Percentiles rank a stretch among this genome's conserved stretches.
Conservation (phyloP, 2,113 vertebrate genomes). For the Pterocles gutturalis region DNA sequence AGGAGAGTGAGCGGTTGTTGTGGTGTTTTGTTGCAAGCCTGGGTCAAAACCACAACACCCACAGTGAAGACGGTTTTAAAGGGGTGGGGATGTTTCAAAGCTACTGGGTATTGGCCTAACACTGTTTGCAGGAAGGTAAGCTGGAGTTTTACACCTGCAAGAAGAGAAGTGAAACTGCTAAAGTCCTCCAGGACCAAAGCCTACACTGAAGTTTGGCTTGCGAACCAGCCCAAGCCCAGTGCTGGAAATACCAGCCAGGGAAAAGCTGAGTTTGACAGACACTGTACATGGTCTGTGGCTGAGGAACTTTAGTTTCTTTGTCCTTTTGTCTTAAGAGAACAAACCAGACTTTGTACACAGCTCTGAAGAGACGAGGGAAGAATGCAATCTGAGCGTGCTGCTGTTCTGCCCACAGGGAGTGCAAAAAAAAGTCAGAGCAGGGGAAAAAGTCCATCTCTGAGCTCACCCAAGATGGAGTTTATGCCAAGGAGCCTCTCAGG, state of each 20-base stretch:
- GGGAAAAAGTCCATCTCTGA: neutral
- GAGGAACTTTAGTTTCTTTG: neutral
- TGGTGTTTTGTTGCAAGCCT: too few relatives aligned
- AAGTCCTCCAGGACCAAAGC: neutral
- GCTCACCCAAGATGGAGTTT: neutral
- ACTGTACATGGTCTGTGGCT: neutral
- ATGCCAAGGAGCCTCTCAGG: neutral
- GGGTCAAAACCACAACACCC: too few relatives aligned
- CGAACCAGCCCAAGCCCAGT: neutral
- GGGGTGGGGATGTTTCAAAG: neutral
- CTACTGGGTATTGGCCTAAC: neutral
- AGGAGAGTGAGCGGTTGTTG: too few relatives aligned
- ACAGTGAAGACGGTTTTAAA: neutral
- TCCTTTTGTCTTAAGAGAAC: neutral
- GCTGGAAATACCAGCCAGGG: neutral
- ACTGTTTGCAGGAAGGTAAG: neutral
- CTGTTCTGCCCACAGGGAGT: neutral
- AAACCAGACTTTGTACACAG: neutral
- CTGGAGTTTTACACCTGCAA: neutral
- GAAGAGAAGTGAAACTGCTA: neutral
- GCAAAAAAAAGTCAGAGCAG: neutral
- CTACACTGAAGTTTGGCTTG: neutral
- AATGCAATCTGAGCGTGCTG: neutral
- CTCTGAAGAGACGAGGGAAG: neutral
- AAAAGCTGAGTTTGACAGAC: conserved; percentile 2